These are phyloP conservation scores for Bellardia pandia DNA, from an alignment of 2,888 invertebrate genomes.

Conservation along the genomic window DNA sequence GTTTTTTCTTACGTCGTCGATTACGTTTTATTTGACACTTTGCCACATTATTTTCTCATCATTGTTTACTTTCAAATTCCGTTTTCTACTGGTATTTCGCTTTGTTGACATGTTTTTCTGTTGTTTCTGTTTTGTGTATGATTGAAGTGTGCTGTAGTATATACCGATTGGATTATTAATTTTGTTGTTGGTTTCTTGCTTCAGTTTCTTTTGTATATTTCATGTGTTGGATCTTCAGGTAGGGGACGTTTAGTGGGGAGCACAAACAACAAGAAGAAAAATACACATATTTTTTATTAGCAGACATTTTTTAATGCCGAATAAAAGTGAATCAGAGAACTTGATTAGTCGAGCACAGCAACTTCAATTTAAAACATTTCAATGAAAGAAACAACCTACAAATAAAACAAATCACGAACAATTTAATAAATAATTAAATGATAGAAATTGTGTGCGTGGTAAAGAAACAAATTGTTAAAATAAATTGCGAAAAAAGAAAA, in stretches of 20 bases:
- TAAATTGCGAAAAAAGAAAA: slow-evolving; percentile 27
- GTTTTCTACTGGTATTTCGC: slow-evolving; percentile 69
- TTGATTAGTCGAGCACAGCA: slow-evolving; percentile 66
- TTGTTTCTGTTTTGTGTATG: slow-evolving; percentile 43
- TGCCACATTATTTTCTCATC: neutral
- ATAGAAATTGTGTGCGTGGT: slow-evolving; percentile 68
- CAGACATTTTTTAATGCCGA: slow-evolving; percentile 62
- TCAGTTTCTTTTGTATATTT: slow-evolving; percentile 40
- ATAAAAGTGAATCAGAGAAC: slow-evolving; percentile 70
- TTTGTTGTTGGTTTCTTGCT: slow-evolving; percentile 33
- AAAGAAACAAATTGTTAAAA: slow-evolving; percentile 44
- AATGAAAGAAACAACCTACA: slow-evolving; percentile 14
- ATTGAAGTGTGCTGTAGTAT: slow-evolving; percentile 29
- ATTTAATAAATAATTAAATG: slow-evolving; percentile 7
- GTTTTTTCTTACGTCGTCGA: neutral
- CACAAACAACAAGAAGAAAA: slow-evolving; percentile 54
- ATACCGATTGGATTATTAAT: slow-evolving; percentile 55
- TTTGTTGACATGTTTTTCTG: slow-evolving; percentile 65
- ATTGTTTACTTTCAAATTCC: slow-evolving; percentile 62
- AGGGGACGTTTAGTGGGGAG: slow-evolving; percentile 59
- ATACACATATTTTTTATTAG: slow-evolving; percentile 56
- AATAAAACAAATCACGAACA: slow-evolving; percentile 18
- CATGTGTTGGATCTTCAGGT: slow-evolving; percentile 24
- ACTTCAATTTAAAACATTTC: slow-evolving; percentile 69
- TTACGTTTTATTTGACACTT: neutral